phyloP scores from a whole-genome alignment of 2,797 vertebrate species.

The Smutsia gigantea region DNA sequence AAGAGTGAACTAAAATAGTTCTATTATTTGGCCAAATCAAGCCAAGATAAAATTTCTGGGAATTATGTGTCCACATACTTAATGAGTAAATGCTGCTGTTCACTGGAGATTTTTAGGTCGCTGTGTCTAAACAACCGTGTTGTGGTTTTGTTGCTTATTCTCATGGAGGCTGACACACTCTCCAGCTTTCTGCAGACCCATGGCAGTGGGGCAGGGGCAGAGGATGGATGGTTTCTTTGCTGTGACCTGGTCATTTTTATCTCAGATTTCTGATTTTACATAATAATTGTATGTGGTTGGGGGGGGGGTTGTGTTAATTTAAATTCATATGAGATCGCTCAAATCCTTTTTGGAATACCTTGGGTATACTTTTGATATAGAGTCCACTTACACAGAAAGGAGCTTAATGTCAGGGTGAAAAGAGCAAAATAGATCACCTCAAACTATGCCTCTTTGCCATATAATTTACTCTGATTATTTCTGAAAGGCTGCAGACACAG shows the following conservation, averaged over 20 bases:
- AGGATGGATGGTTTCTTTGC: background rate
- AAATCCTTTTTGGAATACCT: slow-evolving; percentile 16
- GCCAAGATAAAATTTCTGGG: slow-evolving; percentile 41
- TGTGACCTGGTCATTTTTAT: background rate
- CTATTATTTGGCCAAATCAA: slow-evolving; percentile 12
- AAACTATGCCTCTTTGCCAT: background rate
- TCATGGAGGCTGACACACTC: background rate
- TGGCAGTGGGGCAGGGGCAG: background rate
- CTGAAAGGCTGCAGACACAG: background rate
- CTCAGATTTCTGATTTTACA: background rate
- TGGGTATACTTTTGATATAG: background rate
- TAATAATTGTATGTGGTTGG: background rate
- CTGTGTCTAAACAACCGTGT: background rate
- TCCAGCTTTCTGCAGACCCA: background rate
- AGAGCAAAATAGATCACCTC: background rate
- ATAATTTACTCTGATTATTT: background rate
- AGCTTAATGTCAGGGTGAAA: background rate
- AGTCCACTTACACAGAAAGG: background rate
- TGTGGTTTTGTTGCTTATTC: background rate
- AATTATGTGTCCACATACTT: background rate
- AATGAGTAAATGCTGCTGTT: background rate
- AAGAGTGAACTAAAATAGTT: background rate
- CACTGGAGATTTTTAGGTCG: background rate
- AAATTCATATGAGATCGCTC: background rate
- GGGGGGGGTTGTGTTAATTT: background rate